Evolutionary conservation across 2,797 vertebrate genomes (phyloP).

Genomic region (Gila robusta): DNA sequence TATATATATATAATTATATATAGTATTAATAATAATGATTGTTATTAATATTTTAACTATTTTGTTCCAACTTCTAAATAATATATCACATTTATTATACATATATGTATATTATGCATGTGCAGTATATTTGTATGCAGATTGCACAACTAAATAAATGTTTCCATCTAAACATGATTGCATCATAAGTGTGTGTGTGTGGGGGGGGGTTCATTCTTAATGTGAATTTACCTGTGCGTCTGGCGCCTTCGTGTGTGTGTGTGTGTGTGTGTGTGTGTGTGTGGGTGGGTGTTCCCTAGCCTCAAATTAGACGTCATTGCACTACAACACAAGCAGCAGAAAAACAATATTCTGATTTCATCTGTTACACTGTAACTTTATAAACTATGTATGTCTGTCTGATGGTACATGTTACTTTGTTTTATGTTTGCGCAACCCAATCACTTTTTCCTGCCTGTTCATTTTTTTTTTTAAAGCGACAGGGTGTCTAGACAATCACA

Average conservation of each 20-base stretch:
- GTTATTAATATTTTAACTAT: not conserved
- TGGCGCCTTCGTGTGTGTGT: slow-evolving; percentile 17
- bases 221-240: slow-evolving; percentile 24
- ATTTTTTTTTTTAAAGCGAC: slow-evolving; percentile 85
- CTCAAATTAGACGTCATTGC: not conserved
- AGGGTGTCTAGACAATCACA: slow-evolving; percentile 98
- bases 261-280: slow-evolving; percentile 14
- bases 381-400: slow-evolving; percentile 62
- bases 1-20: not conserved
- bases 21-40: too few species aligned
- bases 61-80: not conserved
- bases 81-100: not conserved
- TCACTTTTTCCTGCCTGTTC: slow-evolving; percentile 84
- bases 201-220: not conserved
- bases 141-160: not conserved
- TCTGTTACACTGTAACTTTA: slow-evolving; percentile 38
- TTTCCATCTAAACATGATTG: slow-evolving; percentile 3
- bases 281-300: not conserved
- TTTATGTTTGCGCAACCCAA: slow-evolving; percentile 95
- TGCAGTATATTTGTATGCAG: not conserved
- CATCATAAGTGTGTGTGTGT: not conserved
- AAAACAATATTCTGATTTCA: not conserved
- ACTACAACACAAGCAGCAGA: not conserved
- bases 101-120: not conserved
- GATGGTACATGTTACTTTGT: slow-evolving; percentile 83